These are phyloP conservation scores for Astatoreochromis straeleni DNA, from an alignment of 2,113 vertebrate species.

Conservation along the genomic window DNA sequence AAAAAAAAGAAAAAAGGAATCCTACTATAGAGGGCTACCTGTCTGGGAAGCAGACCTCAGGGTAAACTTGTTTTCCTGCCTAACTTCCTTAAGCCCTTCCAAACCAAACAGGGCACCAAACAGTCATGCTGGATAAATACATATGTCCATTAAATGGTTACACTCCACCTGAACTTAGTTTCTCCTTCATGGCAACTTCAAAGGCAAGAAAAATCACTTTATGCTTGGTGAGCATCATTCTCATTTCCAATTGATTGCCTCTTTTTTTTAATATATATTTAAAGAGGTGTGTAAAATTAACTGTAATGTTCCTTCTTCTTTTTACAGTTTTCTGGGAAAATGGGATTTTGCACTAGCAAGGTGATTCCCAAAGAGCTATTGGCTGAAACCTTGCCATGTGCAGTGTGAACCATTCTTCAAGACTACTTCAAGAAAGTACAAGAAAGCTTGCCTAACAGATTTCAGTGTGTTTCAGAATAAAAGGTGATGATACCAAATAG, in stretches of 20 bases:
- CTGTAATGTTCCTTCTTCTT: not conserved
- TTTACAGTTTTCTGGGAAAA: not conserved
- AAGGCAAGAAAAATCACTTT: conserved; percentile 35
- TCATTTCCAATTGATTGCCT: not conserved
- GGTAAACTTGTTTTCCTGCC: conserved; percentile 72
- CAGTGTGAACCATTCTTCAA: not conserved
- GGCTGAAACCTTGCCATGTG: not conserved
- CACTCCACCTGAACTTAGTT: conserved; percentile 56
- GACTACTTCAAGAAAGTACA: not conserved
- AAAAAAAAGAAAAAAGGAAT: conserved; percentile 36
- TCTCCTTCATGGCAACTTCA: conserved; percentile 48
- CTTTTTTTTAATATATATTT: not conserved
- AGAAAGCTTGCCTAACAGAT: not conserved
- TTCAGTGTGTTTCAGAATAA: not conserved
- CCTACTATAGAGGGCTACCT: conserved; percentile 65
- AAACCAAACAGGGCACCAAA: conserved; percentile 71
- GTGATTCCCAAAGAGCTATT: not conserved
- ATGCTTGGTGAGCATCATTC: not conserved
- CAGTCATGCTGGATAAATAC: conserved; percentile 70
- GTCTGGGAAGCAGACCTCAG: conserved; percentile 61
- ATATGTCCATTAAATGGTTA: conserved; percentile 62
- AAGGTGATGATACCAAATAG: not conserved
- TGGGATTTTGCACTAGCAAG: not conserved
- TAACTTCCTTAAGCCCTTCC: conserved; percentile 69
- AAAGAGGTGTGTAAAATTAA: not conserved